Conservation (phyloP, 2,797 vertebrate genomes). For the Anolis apletophallus region DNA sequence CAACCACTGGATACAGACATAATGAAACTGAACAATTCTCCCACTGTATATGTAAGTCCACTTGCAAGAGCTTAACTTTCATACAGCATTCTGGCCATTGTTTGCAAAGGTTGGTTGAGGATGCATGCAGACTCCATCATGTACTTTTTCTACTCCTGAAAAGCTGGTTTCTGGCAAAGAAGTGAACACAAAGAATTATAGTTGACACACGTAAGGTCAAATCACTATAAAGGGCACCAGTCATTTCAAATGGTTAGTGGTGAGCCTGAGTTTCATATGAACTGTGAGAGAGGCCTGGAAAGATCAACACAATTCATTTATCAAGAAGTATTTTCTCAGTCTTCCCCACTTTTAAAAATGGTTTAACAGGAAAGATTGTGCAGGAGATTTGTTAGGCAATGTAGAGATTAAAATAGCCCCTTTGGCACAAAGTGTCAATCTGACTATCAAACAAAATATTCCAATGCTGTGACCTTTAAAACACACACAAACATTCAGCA, state of each 20-base stretch:
- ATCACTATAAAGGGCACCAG: not conserved
- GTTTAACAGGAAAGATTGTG: not conserved
- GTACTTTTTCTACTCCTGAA: too few species aligned
- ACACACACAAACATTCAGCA: constrained; percentile 18
- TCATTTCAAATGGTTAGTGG: not conserved
- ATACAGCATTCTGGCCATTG: too few species aligned
- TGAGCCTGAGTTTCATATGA: not conserved
- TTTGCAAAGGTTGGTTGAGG: too few species aligned
- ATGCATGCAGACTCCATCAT: too few species aligned
- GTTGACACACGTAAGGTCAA: not conserved
- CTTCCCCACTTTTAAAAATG: not conserved
- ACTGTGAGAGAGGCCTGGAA: not conserved
- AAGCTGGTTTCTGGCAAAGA: not conserved
- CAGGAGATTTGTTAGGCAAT: constrained; percentile 19
- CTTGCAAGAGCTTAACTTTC: too few species aligned
- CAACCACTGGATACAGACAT: too few species aligned
- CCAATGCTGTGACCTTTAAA: constrained; percentile 30
- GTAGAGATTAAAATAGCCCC: not conserved
- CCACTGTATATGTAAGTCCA: too few species aligned
- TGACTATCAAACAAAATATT: constrained; percentile 24
- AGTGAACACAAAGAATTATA: not conserved
- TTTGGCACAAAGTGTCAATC: constrained; percentile 2
- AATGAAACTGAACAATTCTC: too few species aligned
- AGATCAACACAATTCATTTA: not conserved
- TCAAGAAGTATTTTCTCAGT: not conserved